Evolutionary conservation across 2,113 vertebrate genomes (phyloP).

Genomic region (Ursus arctos): DNA sequence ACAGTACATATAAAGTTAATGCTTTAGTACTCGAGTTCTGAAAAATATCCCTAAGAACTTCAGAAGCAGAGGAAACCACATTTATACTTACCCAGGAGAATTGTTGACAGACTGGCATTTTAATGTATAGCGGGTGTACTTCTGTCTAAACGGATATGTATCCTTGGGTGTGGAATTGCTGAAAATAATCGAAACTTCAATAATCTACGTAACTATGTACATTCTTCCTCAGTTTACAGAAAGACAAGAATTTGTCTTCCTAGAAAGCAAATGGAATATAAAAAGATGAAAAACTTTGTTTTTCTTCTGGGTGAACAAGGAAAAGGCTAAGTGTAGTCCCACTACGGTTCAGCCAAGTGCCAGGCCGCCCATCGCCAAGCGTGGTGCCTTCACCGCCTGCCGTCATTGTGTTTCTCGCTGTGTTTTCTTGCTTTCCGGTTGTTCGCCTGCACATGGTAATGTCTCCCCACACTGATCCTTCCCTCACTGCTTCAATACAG

Average conservation of each 20-base stretch:
- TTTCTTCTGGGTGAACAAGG: neutral
- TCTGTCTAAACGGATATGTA: neutral
- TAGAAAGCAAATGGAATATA: neutral
- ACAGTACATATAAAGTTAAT: neutral
- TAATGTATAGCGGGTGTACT: neutral
- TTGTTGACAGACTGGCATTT: neutral
- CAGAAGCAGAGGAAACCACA: neutral
- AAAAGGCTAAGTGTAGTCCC: neutral
- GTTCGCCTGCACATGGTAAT: rapidly evolving
- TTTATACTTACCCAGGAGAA: neutral
- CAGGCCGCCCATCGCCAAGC: rapidly evolving
- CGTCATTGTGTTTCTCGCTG: rapidly evolving
- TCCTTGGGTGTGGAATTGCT: neutral
- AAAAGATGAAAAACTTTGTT: neutral
- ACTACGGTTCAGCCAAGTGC: rapidly evolving
- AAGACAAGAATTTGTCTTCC: neutral
- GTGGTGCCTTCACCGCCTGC: rapidly evolving
- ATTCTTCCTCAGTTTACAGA: neutral
- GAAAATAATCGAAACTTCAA: neutral
- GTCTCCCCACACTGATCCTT: neutral
- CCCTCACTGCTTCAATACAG: neutral
- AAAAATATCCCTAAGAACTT: constrained; percentile 9
- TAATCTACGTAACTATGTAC: neutral
- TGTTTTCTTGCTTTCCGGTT: neutral
- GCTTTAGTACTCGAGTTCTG: neutral